Evolutionary conservation across 2,797 vertebrate genomes (phyloP).

Genomic region (Taeniopygia guttata): DNA sequence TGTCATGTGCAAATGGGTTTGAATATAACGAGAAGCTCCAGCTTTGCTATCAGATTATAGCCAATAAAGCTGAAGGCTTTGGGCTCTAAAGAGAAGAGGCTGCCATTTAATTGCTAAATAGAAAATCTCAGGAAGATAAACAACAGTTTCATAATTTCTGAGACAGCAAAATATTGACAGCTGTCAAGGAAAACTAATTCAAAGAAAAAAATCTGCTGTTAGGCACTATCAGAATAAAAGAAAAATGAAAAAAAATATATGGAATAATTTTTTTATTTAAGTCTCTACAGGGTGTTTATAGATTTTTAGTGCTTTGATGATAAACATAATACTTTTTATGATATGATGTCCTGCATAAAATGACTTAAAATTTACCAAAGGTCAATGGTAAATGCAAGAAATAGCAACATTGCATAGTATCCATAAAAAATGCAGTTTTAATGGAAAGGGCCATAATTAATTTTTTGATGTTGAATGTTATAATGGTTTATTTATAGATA

Average conservation of each 20-base stretch:
- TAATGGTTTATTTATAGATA: background rate
- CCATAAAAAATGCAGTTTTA: background rate
- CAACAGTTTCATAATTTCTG: constrained; percentile 12
- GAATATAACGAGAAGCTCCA: background rate
- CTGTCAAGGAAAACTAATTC: background rate
- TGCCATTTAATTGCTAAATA: background rate
- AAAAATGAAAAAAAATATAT: background rate
- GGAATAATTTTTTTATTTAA: background rate
- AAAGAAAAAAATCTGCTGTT: background rate
- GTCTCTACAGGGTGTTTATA: background rate
- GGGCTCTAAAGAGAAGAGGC: background rate
- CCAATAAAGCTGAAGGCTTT: background rate
- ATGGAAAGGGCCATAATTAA: background rate
- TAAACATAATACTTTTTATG: background rate
- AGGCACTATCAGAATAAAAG: background rate
- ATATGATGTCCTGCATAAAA: background rate
- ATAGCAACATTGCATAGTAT: background rate
- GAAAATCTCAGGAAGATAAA: constrained; percentile 18
- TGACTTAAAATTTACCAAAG: background rate
- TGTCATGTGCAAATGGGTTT: background rate
- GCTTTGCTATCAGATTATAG: background rate
- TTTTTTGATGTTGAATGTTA: background rate
- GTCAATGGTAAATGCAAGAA: background rate
- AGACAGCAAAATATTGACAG: constrained; percentile 23
- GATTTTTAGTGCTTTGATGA: background rate